A percentile compares a stretch with the other conserved stretches of the same genome.
Evolutionary conservation across 2,113 vertebrate genomes (phyloP).

Genomic region (Notothenia rossii): DNA sequence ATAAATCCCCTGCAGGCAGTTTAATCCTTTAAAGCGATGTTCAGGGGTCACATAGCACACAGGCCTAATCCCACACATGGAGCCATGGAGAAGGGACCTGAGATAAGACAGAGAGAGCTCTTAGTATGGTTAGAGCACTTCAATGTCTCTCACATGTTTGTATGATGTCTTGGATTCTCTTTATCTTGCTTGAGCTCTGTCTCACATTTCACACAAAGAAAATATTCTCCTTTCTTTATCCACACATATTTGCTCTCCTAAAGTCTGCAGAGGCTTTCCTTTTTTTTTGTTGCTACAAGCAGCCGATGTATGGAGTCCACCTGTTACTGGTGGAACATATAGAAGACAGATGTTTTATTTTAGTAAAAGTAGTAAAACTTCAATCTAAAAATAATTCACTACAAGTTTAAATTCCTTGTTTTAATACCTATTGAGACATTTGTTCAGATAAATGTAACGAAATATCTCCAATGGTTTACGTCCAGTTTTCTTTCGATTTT

Average conservation of each 20-base stretch:
- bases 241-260: background rate
- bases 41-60: constrained; percentile 43
- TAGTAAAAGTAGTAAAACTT: too few relatives aligned
- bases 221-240: background rate
- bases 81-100: constrained; percentile 4
- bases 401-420: too few relatives aligned
- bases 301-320: too few relatives aligned
- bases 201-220: background rate
- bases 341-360: too few relatives aligned
- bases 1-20: constrained; percentile 40
- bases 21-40: constrained; percentile 35
- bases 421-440: too few relatives aligned
- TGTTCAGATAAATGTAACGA: too few relatives aligned
- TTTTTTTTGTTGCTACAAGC: too few relatives aligned
- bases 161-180: background rate
- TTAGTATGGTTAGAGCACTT: constrained; percentile 23
- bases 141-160: background rate
- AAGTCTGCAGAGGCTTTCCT: background rate
- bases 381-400: too few relatives aligned
- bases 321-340: too few relatives aligned
- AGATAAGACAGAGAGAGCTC: background rate
- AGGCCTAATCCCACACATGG: constrained; percentile 46
- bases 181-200: background rate
- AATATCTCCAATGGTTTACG: too few relatives aligned
- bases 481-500: background rate